Base-by-base conservation (phyloP, 1,140 invertebrate genomes). In the Lepidotrigona ventralis region DNA sequence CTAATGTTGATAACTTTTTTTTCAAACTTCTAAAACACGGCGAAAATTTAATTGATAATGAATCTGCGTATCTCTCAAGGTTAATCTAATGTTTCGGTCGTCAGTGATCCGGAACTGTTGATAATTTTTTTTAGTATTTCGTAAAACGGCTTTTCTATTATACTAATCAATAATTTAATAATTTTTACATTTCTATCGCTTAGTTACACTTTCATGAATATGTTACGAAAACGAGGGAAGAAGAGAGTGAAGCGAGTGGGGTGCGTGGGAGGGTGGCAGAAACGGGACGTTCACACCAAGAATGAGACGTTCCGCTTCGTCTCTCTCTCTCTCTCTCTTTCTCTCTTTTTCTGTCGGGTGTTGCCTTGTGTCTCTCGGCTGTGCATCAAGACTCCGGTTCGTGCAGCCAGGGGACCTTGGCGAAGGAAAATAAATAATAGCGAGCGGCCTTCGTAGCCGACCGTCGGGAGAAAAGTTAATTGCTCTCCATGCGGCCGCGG, bases 361-460 rank as follows among this genome's bases (percentile, higher is more conserved):
- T 68, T 60, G 21, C 53, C 33, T 70, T 53, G 53, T 26, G 26
- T 70, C 77, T 63, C 53, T 72, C 72, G 64, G 58, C 63, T 81
- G 63, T 78, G 78, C 69, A 71, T 69, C 54, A 46, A 69, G 76
- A 33, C 75, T 71, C 33, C 66, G n/a, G 46, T 56, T 60, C 63
- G 76, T 69, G 39, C 79, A 81, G 78, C 76, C 73, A 74, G 79
- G 82, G 85, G 74, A 85, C 89, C 89, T 89, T 90, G 88, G 76
- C 63, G 51, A 85, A 58, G 80, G 69, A 86, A 89, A 90, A 89
- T 89, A 88, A 90, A 89, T 89, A 86, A 89, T 86, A 69, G 78
- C 73, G 73, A 76, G 74, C 81, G 82, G 71, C 89, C 89, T 90
- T 90, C 83, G 71, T 80, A 46, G 46, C n/a, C 76, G 78, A 58